Evolutionary conservation across 2,113 vertebrate genomes (phyloP).

Genomic region (Rhinolophus ferrumequinum): DNA sequence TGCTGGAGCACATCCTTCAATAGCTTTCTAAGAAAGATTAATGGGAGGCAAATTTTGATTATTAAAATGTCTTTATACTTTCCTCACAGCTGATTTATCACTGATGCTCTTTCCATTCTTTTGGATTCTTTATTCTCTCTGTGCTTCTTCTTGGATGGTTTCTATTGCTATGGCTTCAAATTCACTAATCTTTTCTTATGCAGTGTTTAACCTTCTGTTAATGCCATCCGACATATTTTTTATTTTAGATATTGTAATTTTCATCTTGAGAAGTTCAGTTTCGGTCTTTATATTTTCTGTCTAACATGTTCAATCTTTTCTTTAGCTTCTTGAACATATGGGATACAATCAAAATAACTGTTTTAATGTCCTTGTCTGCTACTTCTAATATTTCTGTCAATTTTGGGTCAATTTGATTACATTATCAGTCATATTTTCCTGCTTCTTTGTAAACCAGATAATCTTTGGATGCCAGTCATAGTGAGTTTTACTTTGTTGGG

Average conservation of each 20-base stretch:
- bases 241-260: background rate
- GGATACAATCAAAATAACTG: background rate
- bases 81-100: background rate
- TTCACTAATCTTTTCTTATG: background rate
- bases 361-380: background rate
- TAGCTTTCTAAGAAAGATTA: background rate
- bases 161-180: background rate
- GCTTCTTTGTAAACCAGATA: background rate
- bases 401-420: background rate
- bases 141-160: background rate
- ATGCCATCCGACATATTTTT: background rate
- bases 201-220: background rate
- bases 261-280: background rate
- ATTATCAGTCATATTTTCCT: background rate
- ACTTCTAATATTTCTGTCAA: slow-evolving; percentile 5
- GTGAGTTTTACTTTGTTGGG: background rate
- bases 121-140: background rate
- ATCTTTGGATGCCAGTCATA: background rate
- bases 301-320: background rate
- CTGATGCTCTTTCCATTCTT: background rate
- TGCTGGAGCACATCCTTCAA: background rate
- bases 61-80: background rate
- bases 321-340: background rate
- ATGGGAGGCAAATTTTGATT: background rate
- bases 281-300: background rate